These are phyloP conservation scores for Galeruca laticollis DNA, from an alignment of 2,888 invertebrate species.

Conservation along the genomic window DNA sequence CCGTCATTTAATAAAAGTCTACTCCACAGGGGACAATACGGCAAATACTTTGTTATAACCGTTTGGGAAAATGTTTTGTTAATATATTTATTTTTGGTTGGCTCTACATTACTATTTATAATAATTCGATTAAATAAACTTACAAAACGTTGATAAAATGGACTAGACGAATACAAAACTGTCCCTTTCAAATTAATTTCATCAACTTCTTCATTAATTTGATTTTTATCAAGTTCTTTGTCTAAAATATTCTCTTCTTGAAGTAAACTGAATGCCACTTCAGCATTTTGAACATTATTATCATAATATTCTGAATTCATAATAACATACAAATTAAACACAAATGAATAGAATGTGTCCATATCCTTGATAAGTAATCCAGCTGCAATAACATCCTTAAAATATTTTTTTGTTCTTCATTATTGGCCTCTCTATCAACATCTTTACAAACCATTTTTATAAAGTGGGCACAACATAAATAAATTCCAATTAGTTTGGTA, in stretches of 20 bases:
- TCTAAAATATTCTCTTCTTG: no score
- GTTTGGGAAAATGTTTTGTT: neutral
- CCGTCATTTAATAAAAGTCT: conserved; percentile 9
- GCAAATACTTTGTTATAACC: conserved; percentile 33
- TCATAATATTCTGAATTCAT: neutral
- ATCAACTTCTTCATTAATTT: no score
- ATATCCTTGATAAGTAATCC: neutral
- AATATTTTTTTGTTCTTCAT: neutral
- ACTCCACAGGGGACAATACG: conserved; percentile 34
- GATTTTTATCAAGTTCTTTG: no score
- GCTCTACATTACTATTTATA: neutral
- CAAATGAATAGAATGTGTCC: neutral
- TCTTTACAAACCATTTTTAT: neutral
- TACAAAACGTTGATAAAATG: no score
- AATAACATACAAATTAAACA: neutral
- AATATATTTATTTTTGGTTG: neutral
- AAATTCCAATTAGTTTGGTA: no score
- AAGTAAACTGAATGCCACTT: neutral
- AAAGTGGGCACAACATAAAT: neutral
- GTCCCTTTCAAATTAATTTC: no score
- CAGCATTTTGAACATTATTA: neutral
- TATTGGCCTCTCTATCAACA: no score
- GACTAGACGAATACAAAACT: no score
- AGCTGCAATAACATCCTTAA: neutral
- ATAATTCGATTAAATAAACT: no score